phyloP scores from a whole-genome alignment of 2,797 vertebrate species.

The Anguilla pacifica region DNA sequence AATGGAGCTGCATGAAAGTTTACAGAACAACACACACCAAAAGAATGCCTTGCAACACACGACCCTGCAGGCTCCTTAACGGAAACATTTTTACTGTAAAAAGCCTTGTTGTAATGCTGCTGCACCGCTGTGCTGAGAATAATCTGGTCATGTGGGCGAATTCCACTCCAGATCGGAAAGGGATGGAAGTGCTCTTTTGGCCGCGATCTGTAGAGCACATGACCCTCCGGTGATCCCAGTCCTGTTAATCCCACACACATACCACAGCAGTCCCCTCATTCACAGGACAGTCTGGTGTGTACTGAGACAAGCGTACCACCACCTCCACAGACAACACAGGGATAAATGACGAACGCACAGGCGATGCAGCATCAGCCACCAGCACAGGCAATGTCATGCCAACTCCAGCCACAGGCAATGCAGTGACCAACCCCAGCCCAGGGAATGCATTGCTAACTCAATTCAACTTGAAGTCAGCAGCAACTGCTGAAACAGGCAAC shows the following conservation, averaged over 20 bases:
- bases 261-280: not conserved
- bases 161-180: conserved; percentile 7
- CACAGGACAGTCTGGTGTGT: not conserved
- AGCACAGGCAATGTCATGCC: not conserved
- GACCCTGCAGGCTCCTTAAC: not conserved
- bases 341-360: conserved; percentile 7
- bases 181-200: conserved; percentile 6
- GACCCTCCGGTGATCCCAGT: not conserved
- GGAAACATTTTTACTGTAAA: not conserved
- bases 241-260: not conserved
- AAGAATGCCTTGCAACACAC: not conserved
- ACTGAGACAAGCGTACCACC: not conserved
- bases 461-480: not conserved
- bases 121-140: not conserved
- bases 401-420: not conserved
- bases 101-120: not conserved
- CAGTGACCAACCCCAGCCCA: not conserved
- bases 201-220: not conserved
- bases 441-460: not conserved
- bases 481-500: not conserved
- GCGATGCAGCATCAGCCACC: not conserved
- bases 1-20: not conserved
- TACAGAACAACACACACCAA: not conserved
- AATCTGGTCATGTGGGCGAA: conserved; percentile 15
- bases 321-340: conserved; percentile 11